Percentiles rank a stretch among this genome's conserved stretches.
phyloP scores from a whole-genome alignment of 2,888 invertebrate genomes.

The Limnephilus auricula region DNA sequence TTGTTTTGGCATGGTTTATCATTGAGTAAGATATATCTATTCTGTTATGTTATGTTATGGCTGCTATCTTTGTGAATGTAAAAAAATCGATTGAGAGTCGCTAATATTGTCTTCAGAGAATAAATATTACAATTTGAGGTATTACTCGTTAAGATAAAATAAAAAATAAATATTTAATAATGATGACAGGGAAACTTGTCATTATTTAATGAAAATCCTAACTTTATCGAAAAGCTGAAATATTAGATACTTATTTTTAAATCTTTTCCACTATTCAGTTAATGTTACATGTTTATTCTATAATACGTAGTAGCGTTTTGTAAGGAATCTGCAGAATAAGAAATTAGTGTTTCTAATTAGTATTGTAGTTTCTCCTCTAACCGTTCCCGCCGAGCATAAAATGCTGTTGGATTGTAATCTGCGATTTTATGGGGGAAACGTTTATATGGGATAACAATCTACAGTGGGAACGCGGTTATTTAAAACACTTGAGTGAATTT shows the following conservation, averaged over 20 bases:
- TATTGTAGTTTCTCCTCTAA: constrained; percentile 23
- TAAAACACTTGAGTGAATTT: constrained; percentile 38
- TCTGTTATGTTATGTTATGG: too few species aligned
- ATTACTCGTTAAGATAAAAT: too few species aligned
- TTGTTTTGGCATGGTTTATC: too few species aligned
- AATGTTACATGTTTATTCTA: background rate
- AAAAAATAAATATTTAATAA: too few species aligned
- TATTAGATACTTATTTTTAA: background rate
- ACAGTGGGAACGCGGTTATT: constrained; percentile 42
- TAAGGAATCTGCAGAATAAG: background rate
- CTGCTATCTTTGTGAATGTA: too few species aligned
- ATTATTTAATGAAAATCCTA: background rate
- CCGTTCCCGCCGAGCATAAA: constrained; percentile 30
- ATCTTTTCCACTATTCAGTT: background rate
- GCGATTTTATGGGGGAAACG: constrained; percentile 48
- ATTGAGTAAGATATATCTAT: too few species aligned
- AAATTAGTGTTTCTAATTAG: constrained; percentile 27
- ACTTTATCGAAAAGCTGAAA: background rate
- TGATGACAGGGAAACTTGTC: too few species aligned
- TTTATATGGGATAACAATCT: constrained; percentile 42
- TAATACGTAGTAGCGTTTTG: background rate
- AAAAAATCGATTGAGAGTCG: too few species aligned
- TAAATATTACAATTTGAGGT: too few species aligned
- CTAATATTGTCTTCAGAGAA: too few species aligned
- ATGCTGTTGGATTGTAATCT: constrained; percentile 37